Evolutionary conservation across 2,113 vertebrate genomes (phyloP), one percentile per base, ranked within the genome.

Genomic region (Hiodon alosoides): DNA sequence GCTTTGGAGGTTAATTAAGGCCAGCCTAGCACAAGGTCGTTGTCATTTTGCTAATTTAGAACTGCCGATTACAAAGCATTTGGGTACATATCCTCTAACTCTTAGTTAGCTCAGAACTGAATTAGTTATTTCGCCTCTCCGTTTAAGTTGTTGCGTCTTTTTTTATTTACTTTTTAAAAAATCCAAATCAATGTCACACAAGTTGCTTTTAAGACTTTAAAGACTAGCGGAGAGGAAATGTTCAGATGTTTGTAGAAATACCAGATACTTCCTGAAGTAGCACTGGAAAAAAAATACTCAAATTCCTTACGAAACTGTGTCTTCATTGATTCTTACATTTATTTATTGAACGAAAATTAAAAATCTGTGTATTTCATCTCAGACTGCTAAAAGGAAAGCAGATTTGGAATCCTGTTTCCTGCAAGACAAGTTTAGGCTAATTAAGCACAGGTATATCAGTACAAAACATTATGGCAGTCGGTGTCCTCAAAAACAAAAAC

Each of bases 201-300:
- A 73, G n/a, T 50, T 11, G 31, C 14, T 13, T 57, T 73, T 64
- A 16, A 51, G 13, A 53, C 69, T 14, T 70, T 59, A 16, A 52
- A 60, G 74, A 51, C 75, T 48, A 11, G 60, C 68, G 65, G 64
- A 64, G 68, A 71, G 75, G 75, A 76, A 76, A 76, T 58, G 68
- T 59, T 76, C 58, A 60, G 62, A 59, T 76, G 59, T 75, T 75
- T 61, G 67, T 62, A 76, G 17, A 76, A 47, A 76, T 68, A 31
- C 52, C 75, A 65, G 75, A 61, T 76, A 76, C 67, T 76, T 76
- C 75, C 75, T 76, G 58, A 71, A 70, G 51, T 51, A 48, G 0
- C 14, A 71, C 58, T 71, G 70, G 70, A 71, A 60, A 60, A 55
- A 59, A 71, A 71, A 48, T 58, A 59, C 69, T 70, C 52, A 17